A percentile compares a stretch with the other conserved stretches of the same genome.
Evolutionary conservation across 2,113 vertebrate genomes (phyloP).

Genomic region (Phylloscopus whistleri): DNA sequence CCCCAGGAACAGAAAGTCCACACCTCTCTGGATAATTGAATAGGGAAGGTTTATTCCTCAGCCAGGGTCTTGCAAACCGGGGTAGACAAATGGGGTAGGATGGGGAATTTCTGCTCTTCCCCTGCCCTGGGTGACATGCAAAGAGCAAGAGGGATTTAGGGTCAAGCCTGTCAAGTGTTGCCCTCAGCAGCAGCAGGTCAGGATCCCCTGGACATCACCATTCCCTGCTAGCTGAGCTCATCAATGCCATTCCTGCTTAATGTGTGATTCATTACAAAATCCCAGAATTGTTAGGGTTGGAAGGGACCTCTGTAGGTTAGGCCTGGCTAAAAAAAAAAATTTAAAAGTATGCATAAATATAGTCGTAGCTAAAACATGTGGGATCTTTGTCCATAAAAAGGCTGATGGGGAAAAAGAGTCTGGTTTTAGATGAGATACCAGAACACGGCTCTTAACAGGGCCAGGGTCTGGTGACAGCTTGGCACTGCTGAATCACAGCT

Average conservation of each 20-base stretch:
- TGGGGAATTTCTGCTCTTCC: neutral
- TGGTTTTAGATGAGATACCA: neutral
- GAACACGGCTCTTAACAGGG: neutral
- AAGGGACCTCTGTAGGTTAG: neutral
- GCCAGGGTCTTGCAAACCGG: neutral
- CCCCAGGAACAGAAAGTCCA: neutral
- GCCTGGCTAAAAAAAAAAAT: neutral
- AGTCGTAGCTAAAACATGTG: neutral
- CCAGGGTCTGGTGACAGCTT: neutral
- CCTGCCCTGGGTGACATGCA: neutral
- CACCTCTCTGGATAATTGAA: neutral
- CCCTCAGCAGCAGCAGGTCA: neutral
- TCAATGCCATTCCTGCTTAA: neutral
- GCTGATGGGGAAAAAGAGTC: neutral
- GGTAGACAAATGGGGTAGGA: neutral
- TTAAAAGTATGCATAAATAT: neutral
- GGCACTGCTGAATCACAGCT: slow-evolving; percentile 17
- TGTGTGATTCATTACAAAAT: neutral
- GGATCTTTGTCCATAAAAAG: neutral
- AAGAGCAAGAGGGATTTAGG: neutral
- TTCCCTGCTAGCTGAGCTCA: neutral
- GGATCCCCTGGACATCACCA: neutral
- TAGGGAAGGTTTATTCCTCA: neutral
- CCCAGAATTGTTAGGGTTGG: neutral
- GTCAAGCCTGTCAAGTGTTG: neutral